A percentile compares a stretch with the other conserved stretches of the same genome.
phyloP scores from a whole-genome alignment of 2,113 vertebrate genomes.

The Chlorocebus sabaeus region DNA sequence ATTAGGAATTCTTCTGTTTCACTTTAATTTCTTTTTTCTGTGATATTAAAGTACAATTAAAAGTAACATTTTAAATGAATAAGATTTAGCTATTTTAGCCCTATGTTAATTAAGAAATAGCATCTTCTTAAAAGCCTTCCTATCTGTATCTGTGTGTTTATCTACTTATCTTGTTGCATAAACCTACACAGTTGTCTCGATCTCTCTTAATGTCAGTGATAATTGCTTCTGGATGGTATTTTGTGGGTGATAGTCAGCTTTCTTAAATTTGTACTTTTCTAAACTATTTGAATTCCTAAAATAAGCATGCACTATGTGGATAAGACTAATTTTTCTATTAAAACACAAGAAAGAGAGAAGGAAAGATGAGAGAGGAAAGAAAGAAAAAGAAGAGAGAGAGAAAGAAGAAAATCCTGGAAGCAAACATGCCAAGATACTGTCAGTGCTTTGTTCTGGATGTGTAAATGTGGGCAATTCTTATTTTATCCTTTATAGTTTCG shows the following conservation, averaged over 20 bases:
- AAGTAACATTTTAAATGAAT: conserved; percentile 13
- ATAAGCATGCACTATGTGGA: not conserved
- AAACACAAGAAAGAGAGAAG: not conserved
- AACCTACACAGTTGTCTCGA: not conserved
- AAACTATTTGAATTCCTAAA: conserved; percentile 20
- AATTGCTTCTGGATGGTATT: not conserved
- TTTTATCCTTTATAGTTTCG: not conserved
- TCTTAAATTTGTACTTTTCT: not conserved
- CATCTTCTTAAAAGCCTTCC: not conserved
- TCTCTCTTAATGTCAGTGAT: not conserved
- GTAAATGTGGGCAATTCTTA: conserved; percentile 14
- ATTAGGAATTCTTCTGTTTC: conserved; percentile 21
- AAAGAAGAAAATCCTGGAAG: not conserved
- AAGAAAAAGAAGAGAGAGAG: not conserved
- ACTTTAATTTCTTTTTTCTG: not conserved
- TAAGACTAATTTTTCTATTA: not conserved
- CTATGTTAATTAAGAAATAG: conserved; percentile 8
- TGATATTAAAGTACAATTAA: conserved; percentile 6
- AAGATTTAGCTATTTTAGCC: not conserved
- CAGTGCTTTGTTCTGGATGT: not conserved
- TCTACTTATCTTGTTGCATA: not conserved
- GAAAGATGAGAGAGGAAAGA: not conserved
- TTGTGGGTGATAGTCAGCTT: not conserved
- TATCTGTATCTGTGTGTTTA: not conserved
- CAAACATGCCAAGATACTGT: not conserved